Percentiles rank a stretch among this genome's conserved stretches.
phyloP scores from a whole-genome alignment of 2,888 invertebrate species.

The Molorchus minor region DNA sequence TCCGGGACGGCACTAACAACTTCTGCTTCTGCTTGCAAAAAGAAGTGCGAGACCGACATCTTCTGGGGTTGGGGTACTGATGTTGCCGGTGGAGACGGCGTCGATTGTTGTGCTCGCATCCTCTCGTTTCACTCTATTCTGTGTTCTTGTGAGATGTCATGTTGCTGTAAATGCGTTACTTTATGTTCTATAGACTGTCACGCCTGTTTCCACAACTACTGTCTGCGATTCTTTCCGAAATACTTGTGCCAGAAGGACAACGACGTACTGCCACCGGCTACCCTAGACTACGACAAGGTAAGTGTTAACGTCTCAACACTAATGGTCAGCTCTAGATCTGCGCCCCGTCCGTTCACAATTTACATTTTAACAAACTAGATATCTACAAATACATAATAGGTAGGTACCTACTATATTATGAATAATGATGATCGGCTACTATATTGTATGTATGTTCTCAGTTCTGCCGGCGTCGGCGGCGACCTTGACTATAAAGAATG shows the following conservation, averaged over 20 bases:
- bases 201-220: conserved; percentile 71
- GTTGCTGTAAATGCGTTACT: conserved; percentile 72
- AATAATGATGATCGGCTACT: background rate
- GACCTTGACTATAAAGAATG: conserved; percentile 41
- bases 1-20: conserved; percentile 17
- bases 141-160: conserved; percentile 64
- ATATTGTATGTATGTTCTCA: too few relatives aligned
- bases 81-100: conserved; percentile 45
- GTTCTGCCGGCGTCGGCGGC: conserved; percentile 22
- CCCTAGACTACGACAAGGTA: conserved; percentile 63
- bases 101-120: conserved; percentile 60
- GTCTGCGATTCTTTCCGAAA: conserved; percentile 62
- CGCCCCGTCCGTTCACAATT: background rate
- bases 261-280: conserved; percentile 56
- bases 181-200: conserved; percentile 72
- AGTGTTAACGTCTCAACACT: conserved; percentile 38
- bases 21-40: conserved; percentile 11
- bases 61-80: conserved; percentile 43
- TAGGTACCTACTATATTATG: too few relatives aligned
- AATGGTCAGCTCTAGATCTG: background rate
- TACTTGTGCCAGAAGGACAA: conserved; percentile 62
- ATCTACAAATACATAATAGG: too few relatives aligned
- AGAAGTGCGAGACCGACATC: conserved; percentile 34
- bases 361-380: too few relatives aligned
- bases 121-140: conserved; percentile 63